Evolutionary conservation across 2,113 vertebrate species (phyloP), one percentile per base, ranked within the genome.

Genomic region (Microcebus murinus): DNA sequence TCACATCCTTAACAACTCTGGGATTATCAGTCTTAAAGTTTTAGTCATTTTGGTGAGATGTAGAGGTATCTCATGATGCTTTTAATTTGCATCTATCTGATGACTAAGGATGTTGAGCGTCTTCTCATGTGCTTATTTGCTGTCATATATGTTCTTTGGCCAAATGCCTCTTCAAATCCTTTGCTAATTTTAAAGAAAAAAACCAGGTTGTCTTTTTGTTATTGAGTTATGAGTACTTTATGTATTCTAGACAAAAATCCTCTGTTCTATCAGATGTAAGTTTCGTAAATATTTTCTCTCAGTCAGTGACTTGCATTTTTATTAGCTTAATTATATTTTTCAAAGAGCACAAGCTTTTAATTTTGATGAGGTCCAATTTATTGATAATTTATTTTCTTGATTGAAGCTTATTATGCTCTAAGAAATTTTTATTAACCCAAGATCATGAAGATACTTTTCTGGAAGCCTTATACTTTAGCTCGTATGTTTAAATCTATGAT

Each of bases 401-500:
- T 77, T 83, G 45, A 91, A 95, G 34, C 15, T 70, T 83, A 42
- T 68, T 74, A 81, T 90, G 55, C 39, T 79, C 11, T 77, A 74
- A 74, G 91, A 92, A 61, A 68, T 74, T 36, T 96, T 96, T 63
- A 57, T 70, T 67, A 86, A 77, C 27, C 15, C 13, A 89, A 81
- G 42, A 11, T 89, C 65, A 70, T 65, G 13, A 93, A 68, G 20
- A 50, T 74, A 15, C 63, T 89, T 87, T 95, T 59, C 59, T 71
- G 52, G 73, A 92, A 95, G 29, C 27, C 79, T 71, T 76, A 36
- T 48, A 68, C 21, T 65, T 94, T 59, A 81, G 59, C 18, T 74
- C 57, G 45, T 90, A 52, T 42, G 21, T 68, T 59, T 45, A 91
- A 57, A 34, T 86, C 61, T 92, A 15, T 87, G 48, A 91, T 82